Percentiles rank a stretch among this genome's conserved stretches.
phyloP scores from a whole-genome alignment of 2,113 vertebrate species.

The Ranitomeya imitator region DNA sequence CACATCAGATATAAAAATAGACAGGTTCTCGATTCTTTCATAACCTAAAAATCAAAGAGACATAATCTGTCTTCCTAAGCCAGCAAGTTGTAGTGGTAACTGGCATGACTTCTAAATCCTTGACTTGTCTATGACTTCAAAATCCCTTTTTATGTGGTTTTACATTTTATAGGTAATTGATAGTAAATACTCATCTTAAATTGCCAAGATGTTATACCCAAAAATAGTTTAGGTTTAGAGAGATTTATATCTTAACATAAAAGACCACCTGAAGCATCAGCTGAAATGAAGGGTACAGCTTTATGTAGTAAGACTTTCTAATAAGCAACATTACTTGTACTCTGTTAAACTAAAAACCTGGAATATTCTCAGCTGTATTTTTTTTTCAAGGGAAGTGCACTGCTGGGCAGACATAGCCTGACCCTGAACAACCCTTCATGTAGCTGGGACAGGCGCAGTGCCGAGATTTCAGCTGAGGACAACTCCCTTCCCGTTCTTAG shows the following conservation, averaged over 20 bases:
- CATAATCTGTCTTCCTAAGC: constrained; percentile 1
- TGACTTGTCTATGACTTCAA: constrained; percentile 5
- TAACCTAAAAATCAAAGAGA: constrained; percentile 7
- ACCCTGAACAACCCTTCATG: constrained; percentile 56
- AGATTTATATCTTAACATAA: neutral
- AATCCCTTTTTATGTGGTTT: neutral
- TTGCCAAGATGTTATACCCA: neutral
- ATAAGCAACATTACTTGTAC: constrained; percentile 31
- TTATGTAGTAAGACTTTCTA: constrained; percentile 32
- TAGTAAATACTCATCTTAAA: neutral
- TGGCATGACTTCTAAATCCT: neutral
- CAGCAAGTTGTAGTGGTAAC: constrained; percentile 3
- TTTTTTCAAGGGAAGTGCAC: constrained; percentile 6
- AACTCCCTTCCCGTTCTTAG: constrained; percentile 57
- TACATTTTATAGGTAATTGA: neutral
- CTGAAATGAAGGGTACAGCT: neutral
- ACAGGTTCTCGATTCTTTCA: neutral
- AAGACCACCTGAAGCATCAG: neutral
- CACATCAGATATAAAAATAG: neutral
- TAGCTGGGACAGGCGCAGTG: constrained; percentile 48
- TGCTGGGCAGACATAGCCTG: constrained; percentile 40
- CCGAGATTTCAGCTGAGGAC: constrained; percentile 55
- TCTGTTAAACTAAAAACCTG: constrained; percentile 38
- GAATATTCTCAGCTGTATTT: constrained; percentile 24
- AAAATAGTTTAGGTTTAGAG: neutral